Evolutionary conservation across 2,113 vertebrate genomes (phyloP).

Genomic region (Petroica traversi): DNA sequence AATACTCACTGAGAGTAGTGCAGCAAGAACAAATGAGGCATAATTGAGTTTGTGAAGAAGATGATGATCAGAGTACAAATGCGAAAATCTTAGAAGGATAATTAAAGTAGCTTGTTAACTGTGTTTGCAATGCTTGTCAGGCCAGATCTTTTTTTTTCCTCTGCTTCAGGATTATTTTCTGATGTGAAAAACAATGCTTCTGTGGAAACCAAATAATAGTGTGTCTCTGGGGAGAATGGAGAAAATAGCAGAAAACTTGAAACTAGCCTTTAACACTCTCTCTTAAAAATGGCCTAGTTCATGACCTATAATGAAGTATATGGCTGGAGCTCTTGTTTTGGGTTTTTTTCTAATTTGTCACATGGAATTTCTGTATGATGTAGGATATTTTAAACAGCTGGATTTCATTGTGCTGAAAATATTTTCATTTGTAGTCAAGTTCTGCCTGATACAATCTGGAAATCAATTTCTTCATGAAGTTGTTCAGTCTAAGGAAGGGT

Average conservation of each 20-base stretch:
- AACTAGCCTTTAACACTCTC: not conserved
- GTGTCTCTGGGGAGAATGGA: not conserved
- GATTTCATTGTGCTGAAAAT: not conserved
- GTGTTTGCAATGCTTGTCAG: constrained; percentile 26
- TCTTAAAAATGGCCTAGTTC: not conserved
- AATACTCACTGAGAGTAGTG: not conserved
- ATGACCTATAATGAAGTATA: not conserved
- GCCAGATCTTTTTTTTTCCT: not conserved
- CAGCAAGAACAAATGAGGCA: constrained; percentile 35
- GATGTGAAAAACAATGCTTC: not conserved
- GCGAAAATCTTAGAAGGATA: constrained; percentile 34
- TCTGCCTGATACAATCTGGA: not conserved
- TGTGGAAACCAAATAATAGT: not conserved
- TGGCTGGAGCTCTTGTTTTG: not conserved
- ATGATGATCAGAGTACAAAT: constrained; percentile 35
- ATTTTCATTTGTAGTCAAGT: not conserved
- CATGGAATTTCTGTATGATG: not conserved
- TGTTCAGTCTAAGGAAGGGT: not conserved
- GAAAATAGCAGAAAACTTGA: not conserved
- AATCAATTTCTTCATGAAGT: not conserved
- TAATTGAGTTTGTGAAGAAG: constrained; percentile 42
- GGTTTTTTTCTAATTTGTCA: not conserved
- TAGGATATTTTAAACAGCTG: not conserved
- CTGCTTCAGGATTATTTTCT: not conserved
- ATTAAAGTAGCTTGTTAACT: constrained; percentile 38